Evolutionary conservation across 2,797 vertebrate genomes (phyloP).

Genomic region (Florisuga fusca): DNA sequence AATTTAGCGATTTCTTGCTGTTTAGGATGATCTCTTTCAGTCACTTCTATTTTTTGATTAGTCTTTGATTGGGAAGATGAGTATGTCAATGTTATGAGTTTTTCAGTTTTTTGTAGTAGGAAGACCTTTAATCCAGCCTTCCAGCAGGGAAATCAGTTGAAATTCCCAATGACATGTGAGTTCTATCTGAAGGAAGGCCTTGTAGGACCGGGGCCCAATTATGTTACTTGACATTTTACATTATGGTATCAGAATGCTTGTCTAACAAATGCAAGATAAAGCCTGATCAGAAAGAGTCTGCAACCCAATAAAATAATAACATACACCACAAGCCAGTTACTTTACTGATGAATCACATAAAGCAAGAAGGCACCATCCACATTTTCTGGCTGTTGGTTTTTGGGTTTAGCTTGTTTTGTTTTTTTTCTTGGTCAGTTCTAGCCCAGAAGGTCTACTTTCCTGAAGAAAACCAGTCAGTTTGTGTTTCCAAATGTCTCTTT

Average conservation of each 20-base stretch:
- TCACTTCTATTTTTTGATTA: conserved; percentile 19
- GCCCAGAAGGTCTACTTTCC: background rate
- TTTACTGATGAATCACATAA: background rate
- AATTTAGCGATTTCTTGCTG: conserved; percentile 29
- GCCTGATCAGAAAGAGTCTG: conserved; percentile 33
- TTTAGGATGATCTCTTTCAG: conserved; percentile 2
- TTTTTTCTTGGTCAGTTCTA: background rate
- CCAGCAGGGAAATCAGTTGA: conserved; percentile 59
- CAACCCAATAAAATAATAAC: conserved; percentile 41
- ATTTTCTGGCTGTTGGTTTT: background rate
- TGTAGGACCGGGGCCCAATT: conserved; percentile 52
- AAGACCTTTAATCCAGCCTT: conserved; percentile 60
- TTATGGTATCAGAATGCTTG: conserved; percentile 44
- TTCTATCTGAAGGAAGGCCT: conserved; percentile 42
- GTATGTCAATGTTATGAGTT: conserved; percentile 49
- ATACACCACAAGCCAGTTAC: background rate
- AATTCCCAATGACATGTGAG: conserved; percentile 54
- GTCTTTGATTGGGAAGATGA: conserved; percentile 51
- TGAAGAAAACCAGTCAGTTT: background rate
- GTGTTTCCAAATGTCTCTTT: conserved; percentile 28
- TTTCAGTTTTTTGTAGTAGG: conserved; percentile 57
- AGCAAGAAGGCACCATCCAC: background rate
- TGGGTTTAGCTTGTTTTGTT: background rate
- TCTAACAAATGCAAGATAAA: conserved; percentile 63
- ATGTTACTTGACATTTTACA: conserved; percentile 66